Base-by-base conservation (phyloP, 2,797 vertebrate genomes). In the Cirrhinus mrigala region DNA sequence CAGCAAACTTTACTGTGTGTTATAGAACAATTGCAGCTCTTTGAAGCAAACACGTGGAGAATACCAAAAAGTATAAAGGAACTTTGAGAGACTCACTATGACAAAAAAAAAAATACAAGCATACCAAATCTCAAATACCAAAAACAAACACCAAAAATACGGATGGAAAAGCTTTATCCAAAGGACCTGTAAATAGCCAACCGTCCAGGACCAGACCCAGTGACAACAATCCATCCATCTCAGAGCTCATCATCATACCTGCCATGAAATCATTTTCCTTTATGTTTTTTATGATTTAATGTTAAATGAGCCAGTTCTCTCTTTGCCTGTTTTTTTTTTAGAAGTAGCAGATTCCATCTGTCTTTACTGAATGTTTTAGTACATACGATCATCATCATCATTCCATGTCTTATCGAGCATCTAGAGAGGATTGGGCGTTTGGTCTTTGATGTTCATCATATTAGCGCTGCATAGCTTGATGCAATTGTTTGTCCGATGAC, bases 121-220 rank as follows among this genome's bases (percentile, higher is more conserved):
- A 92, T 93, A 95, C 95, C 95, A 95, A 95, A 96, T 94, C 93
- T 90, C 94, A 95, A 95, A 96, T 95, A 95, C 94, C 95, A 95
- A 95, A 95, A 94, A 94, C 92, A 93, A 92, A 93, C 93, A 94
- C 96, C 96, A 97, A 97, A 97, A 96, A 96, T 95, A 95, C 92
- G 94, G 95, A 96, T 95, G 96, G 96, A 96, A 95, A 96, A 97
- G 97, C 97, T 97, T 97, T 97, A 97, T 96, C 96, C 96, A 96
- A 97, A 97, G 96, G 96, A 96, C 94, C 94, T 97, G 96, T 97
- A 97, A 94, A 96, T 96, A 96, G 91, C 92, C 93, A 94, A 92
- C 92, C 93, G 92, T 95, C 95, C 94, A 95, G 94, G 94, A 94
- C 94, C 93, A 95, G 93, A 84, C 68, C 84, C 87, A 91, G 81